phyloP scores from a whole-genome alignment of 2,888 invertebrate species.

The Gandaritis pyraliata region DNA sequence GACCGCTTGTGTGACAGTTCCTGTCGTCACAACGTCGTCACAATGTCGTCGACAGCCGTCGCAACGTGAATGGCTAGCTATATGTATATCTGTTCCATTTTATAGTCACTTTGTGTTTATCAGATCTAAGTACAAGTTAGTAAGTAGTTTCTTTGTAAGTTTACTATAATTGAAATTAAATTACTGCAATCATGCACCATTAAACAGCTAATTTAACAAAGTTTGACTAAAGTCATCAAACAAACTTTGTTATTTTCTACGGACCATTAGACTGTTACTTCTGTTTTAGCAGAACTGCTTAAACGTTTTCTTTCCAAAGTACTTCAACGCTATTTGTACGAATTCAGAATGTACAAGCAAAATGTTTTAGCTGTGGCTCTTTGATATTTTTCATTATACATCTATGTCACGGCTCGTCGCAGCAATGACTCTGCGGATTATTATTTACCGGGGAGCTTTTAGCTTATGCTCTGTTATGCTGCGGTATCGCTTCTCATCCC shows the following conservation, averaged over 20 bases:
- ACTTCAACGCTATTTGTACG: constrained; percentile 16
- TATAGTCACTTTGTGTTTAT: too few species aligned
- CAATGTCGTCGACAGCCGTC: too few species aligned
- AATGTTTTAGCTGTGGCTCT: constrained; percentile 30
- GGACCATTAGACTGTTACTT: constrained; percentile 21
- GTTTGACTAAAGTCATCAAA: neutral
- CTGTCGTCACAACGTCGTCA: too few species aligned
- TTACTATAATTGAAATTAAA: too few species aligned
- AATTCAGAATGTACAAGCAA: constrained; percentile 30
- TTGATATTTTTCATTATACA: constrained; percentile 47
- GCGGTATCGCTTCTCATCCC: constrained; percentile 41
- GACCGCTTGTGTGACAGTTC: too few species aligned
- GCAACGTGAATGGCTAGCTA: too few species aligned
- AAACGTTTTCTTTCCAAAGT: constrained; percentile 18
- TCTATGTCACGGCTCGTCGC: constrained; percentile 43
- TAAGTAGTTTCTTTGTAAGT: too few species aligned
- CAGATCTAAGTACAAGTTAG: too few species aligned
- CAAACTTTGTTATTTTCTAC: constrained; percentile 29
- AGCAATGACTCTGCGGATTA: constrained; percentile 49
- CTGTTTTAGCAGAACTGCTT: constrained; percentile 11
- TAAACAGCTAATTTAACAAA: neutral
- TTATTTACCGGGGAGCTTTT: constrained; percentile 50
- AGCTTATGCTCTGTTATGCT: constrained; percentile 49
- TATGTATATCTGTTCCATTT: too few species aligned
- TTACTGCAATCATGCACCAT: too few species aligned